phyloP scores from a whole-genome alignment of 2,113 vertebrate genomes.

The Oryzias melastigma region DNA sequence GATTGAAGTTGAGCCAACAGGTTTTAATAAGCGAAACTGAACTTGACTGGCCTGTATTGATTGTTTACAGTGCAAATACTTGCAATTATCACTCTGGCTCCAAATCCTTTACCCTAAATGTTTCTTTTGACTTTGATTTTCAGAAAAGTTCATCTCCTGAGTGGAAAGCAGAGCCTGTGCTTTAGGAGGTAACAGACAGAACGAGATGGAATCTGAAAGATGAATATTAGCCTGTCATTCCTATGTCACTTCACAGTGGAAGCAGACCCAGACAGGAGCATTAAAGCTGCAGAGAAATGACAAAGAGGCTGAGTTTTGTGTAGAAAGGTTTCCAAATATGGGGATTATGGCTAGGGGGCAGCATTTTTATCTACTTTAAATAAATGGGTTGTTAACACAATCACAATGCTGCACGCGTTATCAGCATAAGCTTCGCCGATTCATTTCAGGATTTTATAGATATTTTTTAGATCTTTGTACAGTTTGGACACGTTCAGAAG shows the following conservation, averaged over 20 bases:
- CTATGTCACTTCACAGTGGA: constrained; percentile 25
- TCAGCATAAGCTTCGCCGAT: neutral
- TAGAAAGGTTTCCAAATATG: constrained; percentile 22
- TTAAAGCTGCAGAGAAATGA: constrained; percentile 35
- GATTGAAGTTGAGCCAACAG: neutral
- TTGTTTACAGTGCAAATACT: neutral
- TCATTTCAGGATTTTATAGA: no score
- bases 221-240: constrained; percentile 45
- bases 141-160: constrained; percentile 13
- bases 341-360: neutral
- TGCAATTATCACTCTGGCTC: constrained; percentile 17
- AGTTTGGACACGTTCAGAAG: no score
- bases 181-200: constrained; percentile 30
- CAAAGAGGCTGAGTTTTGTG: constrained; percentile 25
- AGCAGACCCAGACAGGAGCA: constrained; percentile 34
- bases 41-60: neutral
- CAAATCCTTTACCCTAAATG: constrained; percentile 3
- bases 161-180: constrained; percentile 6
- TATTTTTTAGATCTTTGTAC: no score
- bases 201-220: constrained; percentile 35
- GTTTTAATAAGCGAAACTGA: neutral
- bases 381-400: neutral
- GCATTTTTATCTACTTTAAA: neutral
- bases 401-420: neutral
- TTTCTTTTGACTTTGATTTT: constrained; percentile 17